Percentiles rank a stretch among this genome's conserved stretches.
These are phyloP conservation scores for Drusus annulatus DNA, from an alignment of 1,140 invertebrate genomes.

Conservation along the genomic window DNA sequence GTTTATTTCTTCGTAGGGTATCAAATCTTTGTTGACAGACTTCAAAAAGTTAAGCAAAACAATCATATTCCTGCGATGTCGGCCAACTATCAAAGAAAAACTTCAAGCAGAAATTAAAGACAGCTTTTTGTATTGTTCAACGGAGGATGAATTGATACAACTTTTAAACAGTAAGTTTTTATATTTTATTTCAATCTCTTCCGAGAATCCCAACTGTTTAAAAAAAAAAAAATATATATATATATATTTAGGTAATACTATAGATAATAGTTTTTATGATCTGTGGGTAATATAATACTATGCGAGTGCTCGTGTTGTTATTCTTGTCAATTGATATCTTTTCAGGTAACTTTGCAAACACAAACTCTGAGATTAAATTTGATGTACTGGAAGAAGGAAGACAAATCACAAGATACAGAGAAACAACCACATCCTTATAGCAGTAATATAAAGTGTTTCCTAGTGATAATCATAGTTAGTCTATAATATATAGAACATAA, in stretches of 20 bases:
- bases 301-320: not conserved
- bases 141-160: constrained; percentile 46
- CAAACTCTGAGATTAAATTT: constrained; percentile 11
- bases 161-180: constrained; percentile 44
- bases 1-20: constrained; percentile 42
- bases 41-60: constrained; percentile 51
- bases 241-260: too few species aligned
- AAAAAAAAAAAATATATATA: too few species aligned
- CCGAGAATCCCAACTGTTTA: not conserved
- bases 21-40: constrained; percentile 52
- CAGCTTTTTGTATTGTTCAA: constrained; percentile 50
- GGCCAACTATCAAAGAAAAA: constrained; percentile 45
- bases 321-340: not conserved
- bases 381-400: constrained; percentile 18
- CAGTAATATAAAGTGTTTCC: not conserved
- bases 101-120: constrained; percentile 48
- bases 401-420: constrained; percentile 1
- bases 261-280: too few species aligned
- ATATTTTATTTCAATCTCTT: not conserved
- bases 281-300: too few species aligned
- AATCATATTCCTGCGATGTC: constrained; percentile 53
- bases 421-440: constrained; percentile 16
- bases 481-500: not conserved
- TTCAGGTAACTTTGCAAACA: constrained; percentile 16
- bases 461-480: not conserved